Percentiles rank a stretch among this genome's conserved stretches.
Conservation (phyloP, 1,140 invertebrate genomes). For the Globodera ellingtonae region DNA sequence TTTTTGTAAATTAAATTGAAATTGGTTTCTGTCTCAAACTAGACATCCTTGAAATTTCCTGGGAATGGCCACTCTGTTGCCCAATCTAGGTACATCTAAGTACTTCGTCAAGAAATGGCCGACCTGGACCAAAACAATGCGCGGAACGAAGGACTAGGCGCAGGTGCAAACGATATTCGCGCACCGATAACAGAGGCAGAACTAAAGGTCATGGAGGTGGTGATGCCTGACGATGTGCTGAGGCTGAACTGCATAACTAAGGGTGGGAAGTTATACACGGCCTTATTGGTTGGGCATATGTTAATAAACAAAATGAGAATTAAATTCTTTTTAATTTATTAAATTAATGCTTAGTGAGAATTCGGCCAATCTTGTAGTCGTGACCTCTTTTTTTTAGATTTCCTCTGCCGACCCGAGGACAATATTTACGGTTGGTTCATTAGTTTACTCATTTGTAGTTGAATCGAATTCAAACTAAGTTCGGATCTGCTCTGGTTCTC, state of each 20-base stretch:
- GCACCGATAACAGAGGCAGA: conserved; percentile 58
- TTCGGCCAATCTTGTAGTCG: too few relatives aligned
- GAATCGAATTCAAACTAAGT: too few relatives aligned
- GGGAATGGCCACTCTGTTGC: too few relatives aligned
- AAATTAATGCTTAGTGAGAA: too few relatives aligned
- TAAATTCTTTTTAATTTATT: too few relatives aligned
- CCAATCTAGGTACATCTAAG: not conserved
- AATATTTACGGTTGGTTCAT: conserved; percentile 77
- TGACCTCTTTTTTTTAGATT: conserved; percentile 71
- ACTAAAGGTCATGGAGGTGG: conserved; percentile 45
- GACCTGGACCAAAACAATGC: conserved; percentile 22
- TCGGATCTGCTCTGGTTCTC: too few relatives aligned
- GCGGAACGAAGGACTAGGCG: conserved; percentile 4
- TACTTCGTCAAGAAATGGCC: not conserved
- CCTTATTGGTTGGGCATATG: too few relatives aligned
- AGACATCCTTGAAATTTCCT: too few relatives aligned
- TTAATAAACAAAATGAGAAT: too few relatives aligned
- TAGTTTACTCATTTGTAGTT: too few relatives aligned
- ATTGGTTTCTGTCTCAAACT: too few relatives aligned
- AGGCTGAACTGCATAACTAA: conserved; percentile 57
- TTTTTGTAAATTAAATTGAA: too few relatives aligned
- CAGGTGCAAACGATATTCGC: conserved; percentile 29
- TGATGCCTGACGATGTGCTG: conserved; percentile 63
- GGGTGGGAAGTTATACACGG: conserved; percentile 36
- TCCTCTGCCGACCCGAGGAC: conserved; percentile 88